Percentiles rank a stretch among this genome's conserved stretches.
Evolutionary conservation across 2,797 vertebrate species (phyloP).

Genomic region (Huso huso): DNA sequence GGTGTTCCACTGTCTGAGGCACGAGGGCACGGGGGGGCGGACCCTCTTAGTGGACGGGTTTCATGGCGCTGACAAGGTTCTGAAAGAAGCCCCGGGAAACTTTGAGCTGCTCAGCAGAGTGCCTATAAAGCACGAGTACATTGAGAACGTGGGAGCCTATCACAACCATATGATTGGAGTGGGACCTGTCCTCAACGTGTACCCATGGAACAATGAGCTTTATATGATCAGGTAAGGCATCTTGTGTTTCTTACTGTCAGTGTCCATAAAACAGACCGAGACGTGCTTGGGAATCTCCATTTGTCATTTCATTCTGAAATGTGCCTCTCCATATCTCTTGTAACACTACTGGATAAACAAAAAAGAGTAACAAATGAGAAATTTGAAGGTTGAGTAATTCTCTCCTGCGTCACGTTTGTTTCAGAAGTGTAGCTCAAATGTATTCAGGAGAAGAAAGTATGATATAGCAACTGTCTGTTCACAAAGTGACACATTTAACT

Average conservation of each 20-base stretch:
- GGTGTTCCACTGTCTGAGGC: slow-evolving; percentile 86
- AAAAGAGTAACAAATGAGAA: too few relatives aligned
- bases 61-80: slow-evolving; percentile 70
- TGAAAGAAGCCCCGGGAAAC: slow-evolving; percentile 51
- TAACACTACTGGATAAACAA: neutral
- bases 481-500: too few relatives aligned
- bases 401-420: too few relatives aligned
- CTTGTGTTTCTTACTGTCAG: too few relatives aligned
- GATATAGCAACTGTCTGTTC: too few relatives aligned
- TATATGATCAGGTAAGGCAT: slow-evolving; percentile 76
- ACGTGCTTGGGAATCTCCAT: neutral
- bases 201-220: slow-evolving; percentile 88
- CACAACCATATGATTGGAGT: slow-evolving; percentile 79
- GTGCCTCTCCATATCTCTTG: too few relatives aligned
- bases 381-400: too few relatives aligned
- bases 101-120: slow-evolving; percentile 74
- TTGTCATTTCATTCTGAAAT: neutral
- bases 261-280: too few relatives aligned
- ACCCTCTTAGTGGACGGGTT: slow-evolving; percentile 88
- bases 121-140: slow-evolving; percentile 77
- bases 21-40: slow-evolving; percentile 79
- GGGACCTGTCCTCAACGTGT: slow-evolving; percentile 73
- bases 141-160: slow-evolving; percentile 62
- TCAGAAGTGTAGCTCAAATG: too few relatives aligned
- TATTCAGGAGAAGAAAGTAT: too few relatives aligned